Conservation (phyloP, 2,888 invertebrate species). For the Apodemia mormo region DNA sequence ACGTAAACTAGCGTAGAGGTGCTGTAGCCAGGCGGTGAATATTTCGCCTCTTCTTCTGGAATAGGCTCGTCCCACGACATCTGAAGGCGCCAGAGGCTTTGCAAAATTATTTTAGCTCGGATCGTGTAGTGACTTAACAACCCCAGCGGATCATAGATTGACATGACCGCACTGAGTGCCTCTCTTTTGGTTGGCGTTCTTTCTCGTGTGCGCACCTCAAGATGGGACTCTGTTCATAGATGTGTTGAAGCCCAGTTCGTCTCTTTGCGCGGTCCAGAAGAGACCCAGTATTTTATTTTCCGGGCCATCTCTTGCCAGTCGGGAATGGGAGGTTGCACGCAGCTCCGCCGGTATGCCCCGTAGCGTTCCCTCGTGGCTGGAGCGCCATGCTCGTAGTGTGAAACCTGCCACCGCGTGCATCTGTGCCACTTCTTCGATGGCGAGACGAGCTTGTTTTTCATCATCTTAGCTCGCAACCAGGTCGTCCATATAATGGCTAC, state of each 20-base stretch:
- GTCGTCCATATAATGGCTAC: conserved; percentile 37
- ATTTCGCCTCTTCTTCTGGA: too few relatives aligned
- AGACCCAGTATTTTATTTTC: conserved; percentile 13
- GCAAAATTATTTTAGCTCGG: conserved; percentile 18
- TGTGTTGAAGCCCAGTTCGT: neutral
- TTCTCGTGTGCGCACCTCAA: neutral
- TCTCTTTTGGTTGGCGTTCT: conserved; percentile 27
- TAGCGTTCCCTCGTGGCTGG: neutral
- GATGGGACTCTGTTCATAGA: neutral
- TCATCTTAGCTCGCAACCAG: conserved; percentile 41
- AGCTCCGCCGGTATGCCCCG: neutral
- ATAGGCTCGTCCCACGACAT: conserved; percentile 30
- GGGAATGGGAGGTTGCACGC: neutral
- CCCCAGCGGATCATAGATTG: conserved; percentile 43
- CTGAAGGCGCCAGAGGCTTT: conserved; percentile 19
- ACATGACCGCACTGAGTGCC: conserved; percentile 39
- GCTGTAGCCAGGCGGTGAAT: neutral
- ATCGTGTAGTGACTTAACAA: conserved; percentile 20
- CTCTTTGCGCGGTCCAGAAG: neutral
- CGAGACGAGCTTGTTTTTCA: conserved; percentile 30
- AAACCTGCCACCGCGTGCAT: conserved; percentile 35
- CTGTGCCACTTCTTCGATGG: conserved; percentile 29
- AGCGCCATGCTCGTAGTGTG: neutral
- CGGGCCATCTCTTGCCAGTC: neutral
- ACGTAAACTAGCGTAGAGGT: neutral